These are phyloP conservation scores for Lycaon pictus DNA, from an alignment of 2,113 vertebrate species.

Conservation along the genomic window DNA sequence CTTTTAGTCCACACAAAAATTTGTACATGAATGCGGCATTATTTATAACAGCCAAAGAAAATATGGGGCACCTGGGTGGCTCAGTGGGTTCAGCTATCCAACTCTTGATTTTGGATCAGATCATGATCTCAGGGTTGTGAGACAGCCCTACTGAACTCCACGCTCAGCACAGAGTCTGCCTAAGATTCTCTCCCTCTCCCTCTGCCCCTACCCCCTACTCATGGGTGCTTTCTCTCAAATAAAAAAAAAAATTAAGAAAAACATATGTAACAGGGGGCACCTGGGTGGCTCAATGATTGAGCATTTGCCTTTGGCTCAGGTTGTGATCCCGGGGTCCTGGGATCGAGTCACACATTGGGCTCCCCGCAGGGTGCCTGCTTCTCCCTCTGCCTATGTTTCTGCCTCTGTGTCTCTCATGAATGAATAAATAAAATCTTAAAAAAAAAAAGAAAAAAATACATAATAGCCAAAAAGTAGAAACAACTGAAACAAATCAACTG, in stretches of 20 bases:
- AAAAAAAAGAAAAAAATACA: not conserved
- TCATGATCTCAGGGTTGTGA: not conserved
- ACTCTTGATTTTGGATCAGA: not conserved
- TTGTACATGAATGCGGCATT: not conserved
- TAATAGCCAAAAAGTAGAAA: not conserved
- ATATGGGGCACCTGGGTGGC: not conserved
- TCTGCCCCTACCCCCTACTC: not conserved
- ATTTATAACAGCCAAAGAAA: not conserved
- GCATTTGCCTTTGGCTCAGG: too few species aligned
- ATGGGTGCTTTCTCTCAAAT: not conserved
- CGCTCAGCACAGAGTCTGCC: not conserved
- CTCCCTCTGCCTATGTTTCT: too few species aligned
- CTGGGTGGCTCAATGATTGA: too few species aligned
- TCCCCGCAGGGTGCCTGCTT: too few species aligned
- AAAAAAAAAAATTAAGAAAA: not conserved
- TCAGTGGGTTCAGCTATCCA: not conserved
- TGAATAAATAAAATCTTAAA: too few species aligned
- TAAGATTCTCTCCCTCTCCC: not conserved
- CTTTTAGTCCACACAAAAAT: conserved; percentile 33
- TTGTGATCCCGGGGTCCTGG: too few species aligned
- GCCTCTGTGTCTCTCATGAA: too few species aligned
- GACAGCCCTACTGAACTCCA: not conserved
- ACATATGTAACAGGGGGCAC: too few species aligned
- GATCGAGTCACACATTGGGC: too few species aligned
- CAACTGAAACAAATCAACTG: not conserved